Conservation (phyloP, 2,888 invertebrate genomes). For the Pristionchus mayeri region DNA sequence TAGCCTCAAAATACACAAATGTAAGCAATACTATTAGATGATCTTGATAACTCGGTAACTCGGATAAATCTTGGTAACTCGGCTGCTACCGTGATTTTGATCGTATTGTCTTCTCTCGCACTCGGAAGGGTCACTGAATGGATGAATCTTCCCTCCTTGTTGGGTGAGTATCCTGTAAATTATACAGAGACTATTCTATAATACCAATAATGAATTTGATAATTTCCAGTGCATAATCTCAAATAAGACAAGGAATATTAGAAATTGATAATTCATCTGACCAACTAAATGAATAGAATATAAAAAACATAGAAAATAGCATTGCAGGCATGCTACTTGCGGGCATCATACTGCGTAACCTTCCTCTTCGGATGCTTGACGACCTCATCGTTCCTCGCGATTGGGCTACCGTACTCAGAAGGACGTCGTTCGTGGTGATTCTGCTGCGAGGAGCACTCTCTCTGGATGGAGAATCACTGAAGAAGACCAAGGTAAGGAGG, state of each 20-base stretch:
- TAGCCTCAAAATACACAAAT: no score
- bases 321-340: constrained; percentile 16
- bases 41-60: no score
- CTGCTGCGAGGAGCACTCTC: constrained; percentile 33
- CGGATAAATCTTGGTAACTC: constrained; percentile 7
- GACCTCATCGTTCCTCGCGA: constrained; percentile 19
- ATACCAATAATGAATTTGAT: not conserved
- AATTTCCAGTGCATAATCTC: not conserved
- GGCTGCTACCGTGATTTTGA: constrained; percentile 29
- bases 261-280: no score
- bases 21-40: no score
- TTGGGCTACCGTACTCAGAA: constrained; percentile 32
- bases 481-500: constrained; percentile 6
- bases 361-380: not conserved
- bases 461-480: constrained; percentile 32
- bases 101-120: not conserved
- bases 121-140: constrained; percentile 2
- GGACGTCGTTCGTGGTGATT: constrained; percentile 28
- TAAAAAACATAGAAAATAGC: no score
- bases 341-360: constrained; percentile 4
- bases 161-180: constrained; percentile 25
- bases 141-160: not conserved
- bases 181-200: no score
- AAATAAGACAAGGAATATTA: no score
- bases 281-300: no score